Evolutionary conservation across 2,113 vertebrate genomes (phyloP).

Genomic region (Rhinoderma darwinii): DNA sequence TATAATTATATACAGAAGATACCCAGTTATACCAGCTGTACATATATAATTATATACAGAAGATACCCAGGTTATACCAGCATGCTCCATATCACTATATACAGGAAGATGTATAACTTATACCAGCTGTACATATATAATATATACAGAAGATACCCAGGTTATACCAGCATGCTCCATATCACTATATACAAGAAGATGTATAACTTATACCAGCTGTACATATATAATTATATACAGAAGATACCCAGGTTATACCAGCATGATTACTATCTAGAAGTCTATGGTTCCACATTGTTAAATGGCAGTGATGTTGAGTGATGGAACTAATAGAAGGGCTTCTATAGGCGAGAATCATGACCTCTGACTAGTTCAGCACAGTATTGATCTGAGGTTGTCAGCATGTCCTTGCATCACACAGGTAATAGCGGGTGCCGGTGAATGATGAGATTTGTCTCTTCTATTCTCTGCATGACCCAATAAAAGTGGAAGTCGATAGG

Average conservation of each 20-base stretch:
- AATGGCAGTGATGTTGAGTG: too few relatives aligned
- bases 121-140: too few relatives aligned
- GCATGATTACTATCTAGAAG: neutral
- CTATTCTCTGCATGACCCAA: neutral
- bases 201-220: too few relatives aligned
- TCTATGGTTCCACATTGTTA: neutral
- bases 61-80: too few relatives aligned
- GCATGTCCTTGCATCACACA: neutral
- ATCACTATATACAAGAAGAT: too few relatives aligned
- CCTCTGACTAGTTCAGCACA: neutral
- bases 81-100: neutral
- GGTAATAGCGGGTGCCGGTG: neutral
- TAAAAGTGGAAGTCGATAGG: neutral
- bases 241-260: neutral
- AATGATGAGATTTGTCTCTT: neutral
- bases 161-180: too few relatives aligned
- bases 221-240: neutral
- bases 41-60: too few relatives aligned
- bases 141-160: too few relatives aligned
- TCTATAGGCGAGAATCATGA: neutral
- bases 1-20: too few relatives aligned
- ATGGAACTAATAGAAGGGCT: neutral
- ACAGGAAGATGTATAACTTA: neutral
- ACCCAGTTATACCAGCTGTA: too few relatives aligned
- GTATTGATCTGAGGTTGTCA: slow-evolving; percentile 12